phyloP scores from a whole-genome alignment of 2,797 vertebrate species.

The Myiothlypis coronata region DNA sequence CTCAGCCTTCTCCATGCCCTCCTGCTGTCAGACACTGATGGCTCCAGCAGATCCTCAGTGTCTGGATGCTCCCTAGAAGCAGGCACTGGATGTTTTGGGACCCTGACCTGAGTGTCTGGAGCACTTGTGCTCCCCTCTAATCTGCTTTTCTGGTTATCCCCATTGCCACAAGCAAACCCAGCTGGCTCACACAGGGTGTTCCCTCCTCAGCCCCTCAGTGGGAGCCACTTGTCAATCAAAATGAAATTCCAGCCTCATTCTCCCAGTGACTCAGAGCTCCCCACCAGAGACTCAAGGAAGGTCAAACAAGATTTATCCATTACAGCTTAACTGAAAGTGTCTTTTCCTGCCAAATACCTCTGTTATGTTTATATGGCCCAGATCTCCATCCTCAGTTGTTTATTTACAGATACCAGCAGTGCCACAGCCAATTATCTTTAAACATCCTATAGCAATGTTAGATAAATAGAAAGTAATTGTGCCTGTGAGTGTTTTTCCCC shows the following conservation, averaged over 20 bases:
- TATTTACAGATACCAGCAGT: neutral
- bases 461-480: neutral
- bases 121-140: neutral
- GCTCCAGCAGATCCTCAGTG: fast-evolving
- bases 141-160: neutral
- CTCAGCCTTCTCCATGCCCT: neutral
- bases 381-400: neutral
- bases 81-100: neutral
- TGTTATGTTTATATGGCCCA: neutral
- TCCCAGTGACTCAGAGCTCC: neutral
- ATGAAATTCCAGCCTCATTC: neutral
- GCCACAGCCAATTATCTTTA: neutral
- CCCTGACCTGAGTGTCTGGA: neutral
- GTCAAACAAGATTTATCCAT: neutral
- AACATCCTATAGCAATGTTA: neutral
- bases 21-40: neutral
- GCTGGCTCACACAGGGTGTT: neutral
- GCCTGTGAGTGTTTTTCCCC: fast-evolving
- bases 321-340: neutral
- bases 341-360: neutral
- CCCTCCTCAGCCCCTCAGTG: neutral
- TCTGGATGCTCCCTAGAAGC: neutral
- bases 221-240: neutral
- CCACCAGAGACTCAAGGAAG: neutral
- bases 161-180: neutral